A percentile compares a stretch with the other conserved stretches of the same genome.
Evolutionary conservation across 1,140 invertebrate species (phyloP).

Genomic region (Pseudomyrmex cubaensis): DNA sequence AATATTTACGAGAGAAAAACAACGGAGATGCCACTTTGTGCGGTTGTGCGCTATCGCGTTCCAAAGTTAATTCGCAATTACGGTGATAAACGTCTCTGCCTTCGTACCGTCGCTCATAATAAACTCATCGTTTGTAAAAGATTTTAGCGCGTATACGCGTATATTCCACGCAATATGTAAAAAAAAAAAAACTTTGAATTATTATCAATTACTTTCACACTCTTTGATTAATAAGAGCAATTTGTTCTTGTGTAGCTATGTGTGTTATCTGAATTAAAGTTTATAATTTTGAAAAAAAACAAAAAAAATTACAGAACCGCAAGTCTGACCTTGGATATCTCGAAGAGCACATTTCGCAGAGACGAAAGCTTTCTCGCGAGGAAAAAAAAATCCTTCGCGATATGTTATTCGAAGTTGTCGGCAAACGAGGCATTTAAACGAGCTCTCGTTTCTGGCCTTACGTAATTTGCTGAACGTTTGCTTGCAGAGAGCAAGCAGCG

Average conservation of each 20-base stretch:
- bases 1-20: conserved; percentile 76
- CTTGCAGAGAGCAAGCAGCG: conserved; percentile 55
- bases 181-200: not conserved
- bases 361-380: not conserved
- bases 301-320: too few species aligned
- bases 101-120: not conserved
- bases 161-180: not conserved
- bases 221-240: not conserved
- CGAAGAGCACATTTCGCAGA: not conserved
- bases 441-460: conserved; percentile 78
- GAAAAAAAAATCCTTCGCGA: conserved; percentile 1
- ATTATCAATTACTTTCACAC: not conserved
- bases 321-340: not conserved
- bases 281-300: too few species aligned
- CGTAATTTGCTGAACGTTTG: conserved; percentile 75
- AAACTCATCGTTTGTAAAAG: conserved; percentile 34
- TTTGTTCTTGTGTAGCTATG: not conserved
- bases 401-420: conserved; percentile 60
- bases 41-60: conserved; percentile 18
- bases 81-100: conserved; percentile 15
- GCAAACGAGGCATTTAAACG: conserved; percentile 77
- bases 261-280: too few species aligned
- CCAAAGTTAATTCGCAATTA: conserved; percentile 47
- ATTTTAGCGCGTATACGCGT: conserved; percentile 5
- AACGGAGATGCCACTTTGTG: not conserved